Base-by-base conservation (phyloP, 2,113 vertebrate genomes). In the Chitala chitala region DNA sequence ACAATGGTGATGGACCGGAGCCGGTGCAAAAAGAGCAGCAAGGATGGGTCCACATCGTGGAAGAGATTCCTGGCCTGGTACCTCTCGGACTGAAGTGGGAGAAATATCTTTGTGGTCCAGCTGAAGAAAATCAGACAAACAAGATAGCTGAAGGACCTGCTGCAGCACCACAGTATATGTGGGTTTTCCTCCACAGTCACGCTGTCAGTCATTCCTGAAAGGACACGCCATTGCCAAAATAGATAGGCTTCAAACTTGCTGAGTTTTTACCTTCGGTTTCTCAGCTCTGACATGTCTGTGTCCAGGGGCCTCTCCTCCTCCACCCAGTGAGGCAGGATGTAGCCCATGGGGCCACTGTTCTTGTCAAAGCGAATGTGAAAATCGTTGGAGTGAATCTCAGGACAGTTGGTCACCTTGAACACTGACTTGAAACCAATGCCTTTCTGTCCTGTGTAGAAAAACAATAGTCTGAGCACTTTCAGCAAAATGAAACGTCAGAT, bases 351-450 rank as follows among this genome's bases (percentile, higher is more conserved):
- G 51, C 87, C 86, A 1, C 86, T 88, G 65, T 73, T 85, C 84
- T 88, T 91, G 80, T 92, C 84, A 4, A 92, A 92, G 76, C 38
- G 59, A 71, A 92, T 59, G 80, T 92, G 90, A 81, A 91, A 92
- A 40, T 84, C 86, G 5, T 90, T 92, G 79, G 91, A 92, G 79
- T 92, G 90, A 77, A 92, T 92, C 84, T 91, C 90, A 1, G 91
- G 91, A 69, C 85, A 81, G 82, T 92, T 87, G 1, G 91, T 91
- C 70, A 92, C 87, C 79, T 92, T 92, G 66, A 92, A 92, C 68
- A 92, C 91, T 0, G 90, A 92, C 82, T 92, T 92, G 72, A 92
- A 92, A 73, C 91, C 91, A 1, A 91, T 92, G 20, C 91, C 90
- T 71, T 92, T 92, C 81, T 92, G 91, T 9, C 91, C 90, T 92